A percentile compares a stretch with the other conserved stretches of the same genome.
Evolutionary conservation across 2,113 vertebrate genomes (phyloP).

Genomic region (Alosa alosa): DNA sequence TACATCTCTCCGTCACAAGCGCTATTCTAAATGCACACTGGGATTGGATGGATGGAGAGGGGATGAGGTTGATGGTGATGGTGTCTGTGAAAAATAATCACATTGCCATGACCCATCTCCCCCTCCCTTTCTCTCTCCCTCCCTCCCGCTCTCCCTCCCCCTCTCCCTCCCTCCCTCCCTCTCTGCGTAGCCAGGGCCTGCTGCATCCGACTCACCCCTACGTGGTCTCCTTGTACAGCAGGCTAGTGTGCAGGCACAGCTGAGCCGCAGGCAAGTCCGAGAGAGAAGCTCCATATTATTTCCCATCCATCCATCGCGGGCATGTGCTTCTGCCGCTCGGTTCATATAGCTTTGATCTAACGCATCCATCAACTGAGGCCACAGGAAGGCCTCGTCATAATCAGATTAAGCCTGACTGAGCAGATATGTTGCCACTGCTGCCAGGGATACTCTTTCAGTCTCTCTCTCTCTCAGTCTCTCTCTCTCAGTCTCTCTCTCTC

Average conservation of each 20-base stretch:
- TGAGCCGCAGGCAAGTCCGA: not conserved
- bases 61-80: too few species aligned
- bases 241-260: conserved; percentile 20
- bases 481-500: too few species aligned
- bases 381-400: conserved; percentile 36
- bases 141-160: not conserved
- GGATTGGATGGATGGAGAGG: not conserved
- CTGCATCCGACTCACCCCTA: conserved; percentile 49
- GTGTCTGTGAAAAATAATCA: conserved; percentile 30
- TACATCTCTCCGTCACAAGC: not conserved
- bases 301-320: conserved; percentile 30
- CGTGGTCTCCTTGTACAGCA: conserved; percentile 46
- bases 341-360: conserved; percentile 25
- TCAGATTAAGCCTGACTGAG: conserved; percentile 39
- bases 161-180: not conserved
- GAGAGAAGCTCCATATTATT: conserved; percentile 27
- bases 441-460: not conserved
- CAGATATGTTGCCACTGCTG: conserved; percentile 8
- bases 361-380: conserved; percentile 41
- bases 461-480: not conserved
- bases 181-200: conserved; percentile 24
- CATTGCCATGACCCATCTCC: conserved; percentile 24
- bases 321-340: not conserved
- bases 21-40: not conserved
- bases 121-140: conserved; percentile 1